Base-by-base conservation (phyloP, 2,888 invertebrate species). In the Amphipoea oculea region DNA sequence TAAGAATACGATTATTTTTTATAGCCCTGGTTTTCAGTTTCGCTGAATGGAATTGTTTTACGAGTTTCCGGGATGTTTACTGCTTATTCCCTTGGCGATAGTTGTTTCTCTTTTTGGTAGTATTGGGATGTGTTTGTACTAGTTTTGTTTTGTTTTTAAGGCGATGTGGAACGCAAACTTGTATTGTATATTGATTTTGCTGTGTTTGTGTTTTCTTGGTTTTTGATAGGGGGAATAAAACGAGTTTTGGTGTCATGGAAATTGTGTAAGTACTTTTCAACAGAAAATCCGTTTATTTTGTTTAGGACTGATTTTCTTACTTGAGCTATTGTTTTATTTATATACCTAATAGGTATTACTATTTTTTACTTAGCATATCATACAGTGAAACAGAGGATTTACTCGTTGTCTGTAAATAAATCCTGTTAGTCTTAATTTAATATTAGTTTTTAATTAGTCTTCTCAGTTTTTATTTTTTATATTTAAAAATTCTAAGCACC, bases 1-100 rank as follows among this genome's bases (percentile, higher is more conserved):
- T 76, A 73, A 83, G 86, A 80, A 80, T 75, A 79, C 76, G 76
- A 83, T 86, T 86, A 86, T 85, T 85, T 86, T 86, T 85, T 86
- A 85, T 77, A 23, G 80, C 63, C 7, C 42, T n/a, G 72, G 77
- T 80, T 85, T 86, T 77, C 69, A 75, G 86, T 73, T 80, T 60
- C 66, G 57, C 51, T 80, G 77, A 86, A 85, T 71, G 72, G 86
- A 63, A 83, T 83, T 86, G 84, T 85, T 86, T 85, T 85, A 86
- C 77, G 85, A 85, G 74, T 86, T 79, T 80, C 80, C 86, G 69
- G 60, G 67, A 75, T 86, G 86, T 86, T 86, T 85, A 85, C 76
- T 73, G 69, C 76, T 23, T 12, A 75, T 48, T 85, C 85, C 85
- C 86, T 78, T 73, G 84, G 67, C 63, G 80, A 77, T 86, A 85